Conservation (phyloP, 2,113 vertebrate genomes). For the Probosciger aterrimus region DNA sequence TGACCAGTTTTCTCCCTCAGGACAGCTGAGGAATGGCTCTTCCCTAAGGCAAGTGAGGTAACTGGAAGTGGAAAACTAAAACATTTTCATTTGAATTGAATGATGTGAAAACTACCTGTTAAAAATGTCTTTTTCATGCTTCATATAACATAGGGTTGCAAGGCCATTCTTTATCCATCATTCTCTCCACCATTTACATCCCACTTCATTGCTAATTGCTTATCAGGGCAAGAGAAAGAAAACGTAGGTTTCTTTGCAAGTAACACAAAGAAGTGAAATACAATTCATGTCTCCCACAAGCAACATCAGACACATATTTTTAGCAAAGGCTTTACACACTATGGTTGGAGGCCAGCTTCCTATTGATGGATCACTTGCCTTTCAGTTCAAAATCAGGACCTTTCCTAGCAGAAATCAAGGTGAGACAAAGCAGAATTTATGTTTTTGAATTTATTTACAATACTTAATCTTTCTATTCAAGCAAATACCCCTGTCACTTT, state of each 20-base stretch:
- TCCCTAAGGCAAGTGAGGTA: background rate
- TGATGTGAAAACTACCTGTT: background rate
- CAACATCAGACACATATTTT: background rate
- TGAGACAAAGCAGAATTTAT: background rate
- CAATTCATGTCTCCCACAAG: background rate
- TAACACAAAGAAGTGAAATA: background rate
- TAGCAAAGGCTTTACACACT: background rate
- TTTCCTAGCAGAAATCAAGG: background rate
- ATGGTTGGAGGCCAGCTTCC: background rate
- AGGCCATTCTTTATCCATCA: background rate
- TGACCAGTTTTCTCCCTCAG: background rate
- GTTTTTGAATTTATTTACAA: background rate
- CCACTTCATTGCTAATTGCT: background rate
- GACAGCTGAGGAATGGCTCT: background rate
- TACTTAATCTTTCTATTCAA: background rate
- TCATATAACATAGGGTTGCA: background rate
- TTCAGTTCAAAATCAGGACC: background rate
- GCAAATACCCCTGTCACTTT: background rate
- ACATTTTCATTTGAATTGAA: background rate
- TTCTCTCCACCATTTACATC: background rate
- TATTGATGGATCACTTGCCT: background rate
- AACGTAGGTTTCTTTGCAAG: background rate
- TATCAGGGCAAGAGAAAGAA: background rate
- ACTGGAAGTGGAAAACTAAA: background rate
- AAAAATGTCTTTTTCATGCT: background rate